Evolutionary conservation across 2,888 invertebrate species (phyloP), one percentile per base, ranked within the genome.

Genomic region (Lasioglossum calceatum): DNA sequence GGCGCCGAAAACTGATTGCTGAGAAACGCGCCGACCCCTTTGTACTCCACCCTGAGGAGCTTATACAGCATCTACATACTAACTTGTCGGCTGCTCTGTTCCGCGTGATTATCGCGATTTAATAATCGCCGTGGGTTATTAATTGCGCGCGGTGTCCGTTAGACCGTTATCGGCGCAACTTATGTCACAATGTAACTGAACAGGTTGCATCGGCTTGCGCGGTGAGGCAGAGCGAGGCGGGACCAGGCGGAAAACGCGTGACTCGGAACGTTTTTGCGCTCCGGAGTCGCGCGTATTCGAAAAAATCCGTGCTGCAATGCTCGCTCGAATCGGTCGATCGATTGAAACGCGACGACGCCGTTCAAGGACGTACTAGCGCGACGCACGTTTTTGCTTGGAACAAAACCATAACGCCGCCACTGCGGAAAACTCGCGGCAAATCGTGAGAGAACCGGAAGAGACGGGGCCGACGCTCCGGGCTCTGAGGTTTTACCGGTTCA

Each of bases 111-210:
- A 83, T 81, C 88, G 58, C 54, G 84, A 84, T 75, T 74, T 72
- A 82, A 81, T 70, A 84, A 82, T 80, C 82, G 64, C 50, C 42
- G 1, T 71, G 70, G 10, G 84, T 78, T 77, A 88, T 88, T 89
- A 89, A 89, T 88, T 86, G 75, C 58, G 23, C 73, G 72, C 36
- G 54, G 58, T 71, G 32, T 27, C 36, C 71, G 70, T 83, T 83
- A 90, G 84, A 47, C 74, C 47, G 79, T 79, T 90, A 82, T 88
- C 75, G 32, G 42, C 19, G 75, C 77, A 79, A 32, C 80, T 88
- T 88, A 80, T 75, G 71, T 81, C 80, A 80, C 86, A 80, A 81
- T 83, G 84, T 73, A 80, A 58, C 47, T 73, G 36, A 36, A 58
- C 58, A 47, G 23, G 47, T 44, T 42, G 64, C 61, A 73, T 16